Base-by-base conservation (phyloP, 2,113 vertebrate species). In the Sylvietta virens region DNA sequence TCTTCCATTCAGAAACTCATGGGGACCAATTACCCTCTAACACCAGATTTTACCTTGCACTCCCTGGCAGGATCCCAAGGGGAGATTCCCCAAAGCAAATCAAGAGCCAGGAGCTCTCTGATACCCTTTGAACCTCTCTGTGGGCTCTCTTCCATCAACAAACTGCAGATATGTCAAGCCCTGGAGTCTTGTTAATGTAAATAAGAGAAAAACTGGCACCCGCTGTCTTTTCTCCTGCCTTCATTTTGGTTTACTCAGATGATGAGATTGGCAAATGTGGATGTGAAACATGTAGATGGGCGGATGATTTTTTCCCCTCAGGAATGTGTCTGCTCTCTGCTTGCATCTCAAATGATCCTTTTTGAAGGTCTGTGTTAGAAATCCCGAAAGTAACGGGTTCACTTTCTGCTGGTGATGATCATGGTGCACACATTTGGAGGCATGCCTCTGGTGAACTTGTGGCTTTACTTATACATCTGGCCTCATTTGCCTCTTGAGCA, bases 351-450 rank as follows among this genome's bases (percentile, higher is more conserved):
- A 0, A 48, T 60, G 20, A 40, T n/a, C 62, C 8, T 61, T 72
- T 48, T n/a, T 22, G 20, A 85, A 80, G 14, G 15, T 61, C 48
- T 65, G 6, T 30, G 3, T 45, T 76, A 35, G 35, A 27, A 58
- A 58, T 30, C 35, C 53, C 14, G 1, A 22, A 62, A 83, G 60
- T 15, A 7, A 1, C 0, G 2, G 15, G 10, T 73, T 66, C 28
- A 2, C 1, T 66, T 86, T 73, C 39, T 86, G 47, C 13, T 30
- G 30, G 15, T 3, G 6, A 37, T 31, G 27, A 30, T 19, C 9
- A 2, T 1, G 3, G 5, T 21, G 35, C 20, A 40, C 20, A 28
- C 33, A 21, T 35, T n/a, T 81, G 30, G 51, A 58, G 53, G 6
- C 23, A 6, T 51, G 16, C 9, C 17, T 57, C 30, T 19, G 19